These are phyloP conservation scores for Cotesia congregata DNA, from an alignment of 2,888 invertebrate species.

Conservation along the genomic window DNA sequence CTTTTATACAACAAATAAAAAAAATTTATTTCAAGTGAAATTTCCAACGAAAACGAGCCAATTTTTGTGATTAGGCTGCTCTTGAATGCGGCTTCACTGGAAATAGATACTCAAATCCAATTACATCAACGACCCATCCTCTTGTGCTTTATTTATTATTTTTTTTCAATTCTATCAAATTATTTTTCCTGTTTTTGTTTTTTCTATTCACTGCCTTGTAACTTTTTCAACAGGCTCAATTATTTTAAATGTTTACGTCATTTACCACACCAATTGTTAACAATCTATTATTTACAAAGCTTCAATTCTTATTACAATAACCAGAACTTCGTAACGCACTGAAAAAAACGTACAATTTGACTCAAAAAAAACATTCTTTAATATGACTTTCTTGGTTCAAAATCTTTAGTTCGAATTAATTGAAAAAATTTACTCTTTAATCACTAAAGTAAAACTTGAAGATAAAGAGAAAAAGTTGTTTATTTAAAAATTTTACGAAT, in stretches of 20 bases:
- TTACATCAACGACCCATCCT: conserved; percentile 3
- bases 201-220: not conserved
- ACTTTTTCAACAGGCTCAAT: not conserved
- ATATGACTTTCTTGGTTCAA: too few relatives aligned
- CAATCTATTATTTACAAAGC: too few relatives aligned
- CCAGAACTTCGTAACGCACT: too few relatives aligned
- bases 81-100: conserved; percentile 12
- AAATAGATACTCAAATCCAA: conserved; percentile 31
- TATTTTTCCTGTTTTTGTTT: not conserved
- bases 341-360: too few relatives aligned
- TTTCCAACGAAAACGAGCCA: not conserved
- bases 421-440: too few relatives aligned
- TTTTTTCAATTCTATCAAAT: not conserved
- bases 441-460: too few relatives aligned
- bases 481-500: too few relatives aligned
- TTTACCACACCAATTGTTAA: not conserved
- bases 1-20: not conserved
- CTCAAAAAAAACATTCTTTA: too few relatives aligned
- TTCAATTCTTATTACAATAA: too few relatives aligned
- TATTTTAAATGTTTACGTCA: not conserved
- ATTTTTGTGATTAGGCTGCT: conserved; percentile 18
- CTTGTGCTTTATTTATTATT: conserved; percentile 3
- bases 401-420: too few relatives aligned
- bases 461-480: too few relatives aligned
- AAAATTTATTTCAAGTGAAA: not conserved